Evolutionary conservation across 53 echinoderm and acorn worm genomes (phyloP).

Genomic region (Apostichopus leukothele): DNA sequence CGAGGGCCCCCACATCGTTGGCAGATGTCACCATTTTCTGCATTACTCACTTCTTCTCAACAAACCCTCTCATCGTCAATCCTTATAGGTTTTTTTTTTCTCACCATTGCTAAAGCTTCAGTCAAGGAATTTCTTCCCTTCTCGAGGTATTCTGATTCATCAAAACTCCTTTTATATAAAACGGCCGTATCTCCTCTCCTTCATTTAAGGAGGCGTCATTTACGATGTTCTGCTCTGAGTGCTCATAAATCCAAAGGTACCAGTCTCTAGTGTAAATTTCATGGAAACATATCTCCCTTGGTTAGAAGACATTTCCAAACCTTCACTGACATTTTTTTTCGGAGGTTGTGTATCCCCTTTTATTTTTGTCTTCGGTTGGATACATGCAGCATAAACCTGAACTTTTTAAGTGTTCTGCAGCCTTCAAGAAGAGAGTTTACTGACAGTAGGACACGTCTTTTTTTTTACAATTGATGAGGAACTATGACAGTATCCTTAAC

Average conservation of each 20-base stretch:
- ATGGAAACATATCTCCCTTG: slow-evolving; percentile 21
- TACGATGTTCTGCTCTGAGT: slow-evolving; percentile 16
- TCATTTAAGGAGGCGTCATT: slow-evolving; percentile 2
- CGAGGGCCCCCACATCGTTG: neutral
- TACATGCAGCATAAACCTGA: neutral
- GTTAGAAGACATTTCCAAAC: slow-evolving; percentile 18
- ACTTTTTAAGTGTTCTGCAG: slow-evolving; percentile 13
- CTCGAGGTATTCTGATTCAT: neutral
- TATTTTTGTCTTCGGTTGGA: neutral
- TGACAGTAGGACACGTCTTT: neutral
- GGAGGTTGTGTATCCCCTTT: slow-evolving; percentile 1
- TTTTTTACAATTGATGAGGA: neutral
- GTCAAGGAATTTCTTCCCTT: neutral
- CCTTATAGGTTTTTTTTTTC: neutral
- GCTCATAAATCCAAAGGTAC: slow-evolving; percentile 21
- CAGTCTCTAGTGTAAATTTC: slow-evolving; percentile 26
- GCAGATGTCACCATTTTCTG: neutral
- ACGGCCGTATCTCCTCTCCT: neutral
- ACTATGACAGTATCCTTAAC: too few species aligned
- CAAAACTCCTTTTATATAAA: neutral
- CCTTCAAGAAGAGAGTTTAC: neutral
- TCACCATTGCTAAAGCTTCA: neutral
- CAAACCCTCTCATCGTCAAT: neutral
- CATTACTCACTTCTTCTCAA: neutral
- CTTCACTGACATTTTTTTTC: neutral